Conservation (phyloP, 2,888 invertebrate genomes). For the Lottia scabra region DNA sequence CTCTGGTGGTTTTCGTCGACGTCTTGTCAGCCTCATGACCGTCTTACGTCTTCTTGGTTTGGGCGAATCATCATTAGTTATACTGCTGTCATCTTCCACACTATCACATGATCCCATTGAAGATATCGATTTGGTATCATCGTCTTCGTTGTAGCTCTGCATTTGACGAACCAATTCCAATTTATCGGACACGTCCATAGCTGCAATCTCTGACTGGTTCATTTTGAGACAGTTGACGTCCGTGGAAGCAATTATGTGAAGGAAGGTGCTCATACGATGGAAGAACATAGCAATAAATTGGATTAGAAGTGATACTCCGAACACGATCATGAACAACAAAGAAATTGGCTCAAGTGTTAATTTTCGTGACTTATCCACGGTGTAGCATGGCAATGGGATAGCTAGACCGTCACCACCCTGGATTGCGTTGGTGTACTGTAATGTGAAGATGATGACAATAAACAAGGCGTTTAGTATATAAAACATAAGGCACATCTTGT, state of each 20-base stretch:
- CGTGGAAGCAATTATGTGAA: slow-evolving; percentile 95
- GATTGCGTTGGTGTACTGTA: slow-evolving; percentile 83
- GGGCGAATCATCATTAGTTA: slow-evolving; percentile 52
- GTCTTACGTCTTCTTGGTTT: slow-evolving; percentile 45
- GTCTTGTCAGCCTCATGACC: slow-evolving; percentile 43
- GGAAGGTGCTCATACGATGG: slow-evolving; percentile 96
- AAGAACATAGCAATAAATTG: slow-evolving; percentile 98
- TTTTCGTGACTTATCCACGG: slow-evolving; percentile 29
- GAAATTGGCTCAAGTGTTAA: slow-evolving; percentile 56
- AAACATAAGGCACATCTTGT: slow-evolving; percentile 81
- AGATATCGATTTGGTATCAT: slow-evolving; percentile 51
- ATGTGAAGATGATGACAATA: slow-evolving; percentile 96
- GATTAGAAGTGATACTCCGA: slow-evolving; percentile 93
- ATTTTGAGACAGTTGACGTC: slow-evolving; percentile 75
- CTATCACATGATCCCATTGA: slow-evolving; percentile 43
- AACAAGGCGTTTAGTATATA: slow-evolving; percentile 99
- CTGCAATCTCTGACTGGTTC: slow-evolving; percentile 49
- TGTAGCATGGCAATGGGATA: slow-evolving; percentile 44
- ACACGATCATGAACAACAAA: slow-evolving; percentile 97
- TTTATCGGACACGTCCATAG: slow-evolving; percentile 56
- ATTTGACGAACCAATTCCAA: slow-evolving; percentile 53
- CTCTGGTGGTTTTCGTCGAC: slow-evolving; percentile 37
- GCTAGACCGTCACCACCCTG: slow-evolving; percentile 38
- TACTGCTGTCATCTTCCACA: slow-evolving; percentile 49
- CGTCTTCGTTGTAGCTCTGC: slow-evolving; percentile 55